Evolutionary conservation across 2,797 vertebrate species (phyloP).

Genomic region (Alectoris magna): DNA sequence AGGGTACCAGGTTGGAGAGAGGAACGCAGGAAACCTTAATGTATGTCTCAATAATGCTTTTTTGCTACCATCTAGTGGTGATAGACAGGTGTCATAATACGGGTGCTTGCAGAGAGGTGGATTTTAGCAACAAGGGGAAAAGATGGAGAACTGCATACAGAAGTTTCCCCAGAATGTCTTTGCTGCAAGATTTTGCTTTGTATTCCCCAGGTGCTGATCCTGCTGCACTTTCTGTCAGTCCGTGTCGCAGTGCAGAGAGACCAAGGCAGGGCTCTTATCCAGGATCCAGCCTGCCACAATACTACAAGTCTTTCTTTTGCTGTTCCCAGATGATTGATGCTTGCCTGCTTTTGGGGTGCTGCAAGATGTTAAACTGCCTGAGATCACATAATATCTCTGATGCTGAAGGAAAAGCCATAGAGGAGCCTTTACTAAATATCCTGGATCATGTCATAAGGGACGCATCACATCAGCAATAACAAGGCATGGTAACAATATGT

Average conservation of each 20-base stretch:
- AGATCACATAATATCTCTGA: not conserved
- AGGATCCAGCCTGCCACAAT: not conserved
- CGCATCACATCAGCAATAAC: not conserved
- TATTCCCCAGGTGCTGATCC: not conserved
- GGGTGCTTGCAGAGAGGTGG: accelerated
- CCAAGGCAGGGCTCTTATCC: too few species aligned
- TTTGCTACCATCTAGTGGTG: slow-evolving; percentile 61
- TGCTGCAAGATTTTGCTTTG: not conserved
- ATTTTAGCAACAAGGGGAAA: accelerated
- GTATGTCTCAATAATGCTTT: not conserved
- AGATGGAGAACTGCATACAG: not conserved
- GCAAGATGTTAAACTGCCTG: not conserved
- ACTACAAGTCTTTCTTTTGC: not conserved
- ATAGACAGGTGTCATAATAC: not conserved
- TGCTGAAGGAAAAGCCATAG: not conserved
- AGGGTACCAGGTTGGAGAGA: accelerated
- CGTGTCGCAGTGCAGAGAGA: too few species aligned
- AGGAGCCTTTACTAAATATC: too few species aligned
- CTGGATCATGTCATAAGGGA: too few species aligned
- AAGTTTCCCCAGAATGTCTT: not conserved
- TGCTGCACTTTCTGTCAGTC: not conserved
- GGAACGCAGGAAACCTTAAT: accelerated
- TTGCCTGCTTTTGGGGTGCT: too few species aligned
- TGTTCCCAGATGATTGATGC: not conserved
- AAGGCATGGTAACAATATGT: too few species aligned